Evolutionary conservation across 2,888 invertebrate genomes (phyloP).

Genomic region (Labia minor): DNA sequence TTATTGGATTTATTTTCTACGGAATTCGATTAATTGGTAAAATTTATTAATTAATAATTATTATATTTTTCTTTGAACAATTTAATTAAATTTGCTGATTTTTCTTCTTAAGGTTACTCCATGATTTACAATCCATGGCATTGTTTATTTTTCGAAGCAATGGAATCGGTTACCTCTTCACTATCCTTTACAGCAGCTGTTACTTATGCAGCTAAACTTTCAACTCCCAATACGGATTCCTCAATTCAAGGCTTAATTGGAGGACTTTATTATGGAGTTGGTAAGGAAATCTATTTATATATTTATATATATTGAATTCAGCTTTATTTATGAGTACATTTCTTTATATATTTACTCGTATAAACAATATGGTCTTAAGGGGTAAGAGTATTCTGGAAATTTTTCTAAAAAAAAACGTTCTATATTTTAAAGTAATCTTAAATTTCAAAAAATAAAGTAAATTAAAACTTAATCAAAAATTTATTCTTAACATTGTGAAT

Average conservation of each 20-base stretch:
- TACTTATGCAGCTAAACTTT: conserved; percentile 62
- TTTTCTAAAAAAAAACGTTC: too few relatives aligned
- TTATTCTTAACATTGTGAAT: too few relatives aligned
- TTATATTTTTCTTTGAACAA: neutral
- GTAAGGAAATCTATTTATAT: conserved; percentile 40
- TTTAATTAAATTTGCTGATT: neutral
- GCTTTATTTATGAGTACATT: too few relatives aligned
- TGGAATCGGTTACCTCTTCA: conserved; percentile 65
- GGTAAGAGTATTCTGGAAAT: too few relatives aligned
- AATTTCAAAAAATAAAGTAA: too few relatives aligned
- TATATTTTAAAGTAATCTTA: too few relatives aligned
- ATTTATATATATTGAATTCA: too few relatives aligned
- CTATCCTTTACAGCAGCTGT: conserved; percentile 66
- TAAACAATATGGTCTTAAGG: too few relatives aligned
- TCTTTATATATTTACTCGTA: too few relatives aligned
- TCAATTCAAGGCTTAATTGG: conserved; percentile 66
- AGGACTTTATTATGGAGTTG: conserved; percentile 70
- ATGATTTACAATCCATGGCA: conserved; percentile 65
- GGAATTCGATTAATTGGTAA: conserved; percentile 58
- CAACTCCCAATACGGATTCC: conserved; percentile 60
- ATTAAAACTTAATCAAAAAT: too few relatives aligned
- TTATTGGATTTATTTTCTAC: conserved; percentile 66
- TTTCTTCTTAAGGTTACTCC: conserved; percentile 49
- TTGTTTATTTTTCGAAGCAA: conserved; percentile 61
- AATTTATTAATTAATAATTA: conserved; percentile 25